phyloP scores from a whole-genome alignment of 2,797 vertebrate species.

The Sebastes steindachneri region DNA sequence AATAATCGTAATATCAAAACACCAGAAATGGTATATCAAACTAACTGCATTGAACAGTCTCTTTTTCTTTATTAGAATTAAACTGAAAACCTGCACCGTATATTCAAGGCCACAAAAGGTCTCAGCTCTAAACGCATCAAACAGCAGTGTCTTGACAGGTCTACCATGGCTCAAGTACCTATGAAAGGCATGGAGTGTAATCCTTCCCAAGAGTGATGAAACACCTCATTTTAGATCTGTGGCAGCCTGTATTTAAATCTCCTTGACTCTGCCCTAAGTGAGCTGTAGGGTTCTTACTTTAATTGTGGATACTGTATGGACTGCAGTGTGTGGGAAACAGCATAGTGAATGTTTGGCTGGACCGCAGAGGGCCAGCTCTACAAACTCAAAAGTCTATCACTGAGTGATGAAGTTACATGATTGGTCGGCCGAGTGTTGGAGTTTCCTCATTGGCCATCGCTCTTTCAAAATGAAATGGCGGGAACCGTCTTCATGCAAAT shows the following conservation, averaged over 20 bases:
- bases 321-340: neutral
- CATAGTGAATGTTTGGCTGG: neutral
- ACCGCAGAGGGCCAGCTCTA: no score
- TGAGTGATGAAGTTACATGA: no score
- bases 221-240: neutral
- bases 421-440: no score
- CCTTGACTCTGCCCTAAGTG: neutral
- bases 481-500: no score
- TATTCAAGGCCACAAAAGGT: neutral
- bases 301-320: no score
- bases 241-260: neutral
- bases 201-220: neutral
- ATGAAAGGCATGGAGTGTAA: neutral
- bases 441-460: no score
- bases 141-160: neutral
- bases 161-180: neutral
- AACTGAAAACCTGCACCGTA: neutral
- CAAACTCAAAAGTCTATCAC: no score
- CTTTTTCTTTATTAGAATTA: neutral
- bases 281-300: neutral
- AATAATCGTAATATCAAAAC: neutral
- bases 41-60: neutral
- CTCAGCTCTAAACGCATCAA: neutral
- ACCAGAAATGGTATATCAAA: neutral
- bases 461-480: no score